Percentiles rank a stretch among this genome's conserved stretches.
Conservation (phyloP, 2,113 vertebrate genomes). For the Epinephelus lanceolatus region DNA sequence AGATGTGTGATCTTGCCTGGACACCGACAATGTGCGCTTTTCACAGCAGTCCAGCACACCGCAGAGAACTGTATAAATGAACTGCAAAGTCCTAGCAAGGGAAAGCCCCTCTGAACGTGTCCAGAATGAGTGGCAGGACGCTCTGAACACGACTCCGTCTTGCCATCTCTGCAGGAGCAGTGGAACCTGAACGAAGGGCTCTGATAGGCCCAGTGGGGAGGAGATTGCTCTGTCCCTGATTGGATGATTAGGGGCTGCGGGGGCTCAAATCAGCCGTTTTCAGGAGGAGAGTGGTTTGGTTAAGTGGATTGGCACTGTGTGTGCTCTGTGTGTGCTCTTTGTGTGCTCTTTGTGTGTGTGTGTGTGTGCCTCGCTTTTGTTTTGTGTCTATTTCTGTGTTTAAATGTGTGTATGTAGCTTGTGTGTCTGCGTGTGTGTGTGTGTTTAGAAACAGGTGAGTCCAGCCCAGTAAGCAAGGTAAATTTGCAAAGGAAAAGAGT, state of each 20-base stretch:
- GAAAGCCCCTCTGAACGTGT: slow-evolving; percentile 54
- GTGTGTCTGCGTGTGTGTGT: slow-evolving; percentile 19
- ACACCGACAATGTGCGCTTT: slow-evolving; percentile 51
- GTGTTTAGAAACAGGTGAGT: slow-evolving; percentile 25
- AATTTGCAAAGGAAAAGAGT: slow-evolving; percentile 25
- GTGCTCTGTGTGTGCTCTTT: slow-evolving; percentile 68
- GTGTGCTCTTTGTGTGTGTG: slow-evolving; percentile 41
- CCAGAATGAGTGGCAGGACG: slow-evolving; percentile 71
- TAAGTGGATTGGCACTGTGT: slow-evolving; percentile 82
- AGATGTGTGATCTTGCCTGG: slow-evolving; percentile 53
- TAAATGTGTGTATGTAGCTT: slow-evolving; percentile 39
- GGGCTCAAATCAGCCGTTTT: slow-evolving; percentile 83
- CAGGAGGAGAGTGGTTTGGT: slow-evolving; percentile 82
- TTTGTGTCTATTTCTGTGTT: slow-evolving; percentile 40
- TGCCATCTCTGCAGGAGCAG: slow-evolving; percentile 70
- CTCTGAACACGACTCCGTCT: slow-evolving; percentile 75
- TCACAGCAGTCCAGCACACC: slow-evolving; percentile 37
- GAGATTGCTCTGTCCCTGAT: slow-evolving; percentile 83
- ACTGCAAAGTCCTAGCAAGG: slow-evolving; percentile 45
- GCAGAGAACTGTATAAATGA: slow-evolving; percentile 61
- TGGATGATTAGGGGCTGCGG: slow-evolving; percentile 83
- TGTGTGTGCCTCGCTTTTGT: slow-evolving; percentile 21
- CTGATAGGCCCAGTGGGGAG: slow-evolving; percentile 83
- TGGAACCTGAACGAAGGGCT: slow-evolving; percentile 70
- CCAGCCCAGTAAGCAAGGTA: slow-evolving; percentile 35